Base-by-base conservation (phyloP, 1,140 invertebrate genomes). In the Eurytemora carolleeae region DNA sequence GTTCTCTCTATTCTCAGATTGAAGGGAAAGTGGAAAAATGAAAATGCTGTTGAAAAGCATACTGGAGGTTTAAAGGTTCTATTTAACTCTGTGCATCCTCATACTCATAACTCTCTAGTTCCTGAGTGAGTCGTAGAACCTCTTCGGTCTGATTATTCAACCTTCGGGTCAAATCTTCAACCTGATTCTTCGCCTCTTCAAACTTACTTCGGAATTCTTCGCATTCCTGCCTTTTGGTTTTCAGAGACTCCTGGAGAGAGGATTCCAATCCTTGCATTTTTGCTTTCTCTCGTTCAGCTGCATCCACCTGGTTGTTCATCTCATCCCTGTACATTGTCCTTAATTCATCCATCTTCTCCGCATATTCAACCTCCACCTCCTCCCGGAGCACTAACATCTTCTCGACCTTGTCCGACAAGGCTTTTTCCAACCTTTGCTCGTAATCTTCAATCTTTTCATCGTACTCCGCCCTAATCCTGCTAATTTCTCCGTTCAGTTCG, bases 311-410 rank as follows among this genome's bases (percentile, higher is more conserved):
- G 23, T 16, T 2, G 3, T 24, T 24, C 53, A 62, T 61, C 24
- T 62, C 60, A 31, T 55, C 55, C 24, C 25, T 2, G 25, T 62
- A 62, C 60, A 62, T 62, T 19, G 57, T 24, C 3, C 60, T 19
- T 15, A 62, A 24, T 16, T 24, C 53, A 3, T 62, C 60, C 60
- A 62, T 62, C 17, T 53, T 18, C 7, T 62, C 60, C n/a, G 55
- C 60, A 62, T 62, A 62, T 25, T 62, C 60, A 15, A 58, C 44
- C 25, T 62, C 60, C 21, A 62, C 60, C 52, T 62, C 60, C 18
- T 62, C 60, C 24, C 55, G 44, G 20, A 62, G 53, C 16, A 24
- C 60, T 23, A 61, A n/a, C 60, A 62, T 62, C 19, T 62, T 52
- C 55, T 62, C 60, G n/a, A 62, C 21, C 25, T 62, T 62, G 2